Base-by-base conservation (phyloP, 2,113 vertebrate genomes). In the Bubalus kerabau region DNA sequence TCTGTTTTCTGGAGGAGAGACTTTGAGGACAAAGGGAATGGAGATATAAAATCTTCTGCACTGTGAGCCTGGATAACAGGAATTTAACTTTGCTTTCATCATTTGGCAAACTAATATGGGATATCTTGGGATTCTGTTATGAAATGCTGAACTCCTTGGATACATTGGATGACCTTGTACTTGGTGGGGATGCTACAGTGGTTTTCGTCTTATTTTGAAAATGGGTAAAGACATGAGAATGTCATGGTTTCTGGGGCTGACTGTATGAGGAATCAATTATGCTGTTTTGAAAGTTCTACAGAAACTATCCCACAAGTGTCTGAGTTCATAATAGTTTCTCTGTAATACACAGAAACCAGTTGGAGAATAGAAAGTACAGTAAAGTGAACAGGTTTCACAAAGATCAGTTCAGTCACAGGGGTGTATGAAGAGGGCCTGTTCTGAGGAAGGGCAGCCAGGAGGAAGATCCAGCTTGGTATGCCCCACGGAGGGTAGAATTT, bases 201-300 rank as follows among this genome's bases (percentile, higher is more conserved):
- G 91, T 87, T 96, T 46, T 95, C 23, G 48, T 90, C 17, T 85
- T 92, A 90, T 78, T 96, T 81, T 93, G 26, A 67, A 90, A 92
- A 89, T 92, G 32, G 32, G 13, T 95, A 96, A 88, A 32, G 36
- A 91, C 26, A 46, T 86, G 71, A 94, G 81, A 87, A 95, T 60
- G 59, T 86, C 30, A 83, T 43, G 71, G 62, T 52, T 92, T 62
- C 21, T 90, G 16, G n/a, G 46, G 7, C 21, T 90, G 71, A 82
- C n/a, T 46, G 13, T 62, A 60, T 80, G 71, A 94, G 19, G 36
- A 90, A 90, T 43, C 59, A 97, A 57, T 82, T 81, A 82, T 17
- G 62, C 19, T 95, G n/a, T 67, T 83, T 56, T 94, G 52, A 40
- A 89, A 90, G 76, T 83, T 85, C 74, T 83, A 6, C 2, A 64